Evolutionary conservation across 2,888 invertebrate genomes (phyloP), one percentile per base, ranked within the genome.

Genomic region (Prosapia bicincta): DNA sequence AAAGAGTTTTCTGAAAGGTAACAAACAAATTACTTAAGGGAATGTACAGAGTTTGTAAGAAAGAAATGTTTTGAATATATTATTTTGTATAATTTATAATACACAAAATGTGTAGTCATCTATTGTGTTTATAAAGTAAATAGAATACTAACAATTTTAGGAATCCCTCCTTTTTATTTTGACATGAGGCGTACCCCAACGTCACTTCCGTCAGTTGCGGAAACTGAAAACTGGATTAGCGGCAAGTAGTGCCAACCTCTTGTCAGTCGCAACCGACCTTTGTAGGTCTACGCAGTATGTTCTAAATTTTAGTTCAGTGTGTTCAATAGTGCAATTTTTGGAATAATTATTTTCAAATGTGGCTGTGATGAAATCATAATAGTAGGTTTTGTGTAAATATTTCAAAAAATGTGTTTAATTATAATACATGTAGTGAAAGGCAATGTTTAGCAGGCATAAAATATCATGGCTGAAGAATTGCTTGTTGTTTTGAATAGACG

Each of bases 401-500:
- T 54, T 20, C n/a, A 38, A 54, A 54, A 54, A 20, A 54, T 54
- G 54, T 54, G 54, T 54, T 13, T 82, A 79, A n/a, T 77, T 54
- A 20, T 78, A 43, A 32, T 75, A 78, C 72, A 75, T 74, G 73
- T 77, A 75, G 72, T 71, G 65, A 71, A 69, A 54, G 67, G 78
- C 74, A 72, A 79, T 79, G 76, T 76, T 74, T 68, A 74, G 71
- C 67, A 68, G 69, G 30, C 28, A 9, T 71, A 72, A 38, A 70
- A 76, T 78, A 86, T 84, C 89, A 93, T 93, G 93, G 94, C 93
- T 90, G 94, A 94, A 90, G 94, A 94, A 90, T 89, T 94, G 88
- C 90, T 92, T 88, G 94, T 95, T 88, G 93, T 93, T 87, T 89
- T 95, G 87, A 93, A 91, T 87, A 92, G 93, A 85, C 93, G 92